These are phyloP conservation scores for Ichneumoninae sp. DNA, from an alignment of 2,888 invertebrate genomes.

Conservation along the genomic window DNA sequence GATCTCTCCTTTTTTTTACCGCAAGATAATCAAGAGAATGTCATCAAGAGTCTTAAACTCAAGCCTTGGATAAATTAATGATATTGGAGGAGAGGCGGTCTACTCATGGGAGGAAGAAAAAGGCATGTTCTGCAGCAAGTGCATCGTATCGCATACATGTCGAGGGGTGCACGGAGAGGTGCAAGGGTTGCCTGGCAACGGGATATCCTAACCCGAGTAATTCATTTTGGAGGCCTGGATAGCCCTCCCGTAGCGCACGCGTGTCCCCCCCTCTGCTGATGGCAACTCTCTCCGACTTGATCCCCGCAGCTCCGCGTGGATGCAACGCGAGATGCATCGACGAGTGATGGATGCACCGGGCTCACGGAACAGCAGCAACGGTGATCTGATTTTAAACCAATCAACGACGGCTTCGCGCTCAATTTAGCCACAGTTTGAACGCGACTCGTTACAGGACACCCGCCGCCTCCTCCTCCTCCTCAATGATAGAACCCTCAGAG, in stretches of 20 bases:
- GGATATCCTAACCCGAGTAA: constrained; percentile 74
- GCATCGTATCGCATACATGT: constrained; percentile 38
- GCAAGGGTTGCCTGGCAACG: constrained; percentile 76
- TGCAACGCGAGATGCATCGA: constrained; percentile 65
- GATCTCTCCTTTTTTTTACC: constrained; percentile 19
- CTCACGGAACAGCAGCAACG: constrained; percentile 73
- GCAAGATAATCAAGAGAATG: constrained; percentile 49
- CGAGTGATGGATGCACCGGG: constrained; percentile 74
- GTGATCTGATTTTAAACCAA: constrained; percentile 84
- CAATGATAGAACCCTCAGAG: constrained; percentile 10
- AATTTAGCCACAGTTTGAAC: constrained; percentile 82
- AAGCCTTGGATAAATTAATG: constrained; percentile 63
- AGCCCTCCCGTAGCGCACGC: constrained; percentile 57
- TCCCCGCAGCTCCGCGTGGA: constrained; percentile 68
- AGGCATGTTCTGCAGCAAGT: constrained; percentile 64
- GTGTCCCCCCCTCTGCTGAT: constrained; percentile 46
- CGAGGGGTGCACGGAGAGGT: constrained; percentile 59
- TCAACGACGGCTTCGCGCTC: constrained; percentile 83
- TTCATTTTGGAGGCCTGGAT: constrained; percentile 77
- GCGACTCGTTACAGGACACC: constrained; percentile 68
- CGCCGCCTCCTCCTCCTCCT: constrained; percentile 31
- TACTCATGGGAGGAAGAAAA: constrained; percentile 62
- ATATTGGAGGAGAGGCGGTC: constrained; percentile 1
- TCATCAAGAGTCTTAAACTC: constrained; percentile 61
- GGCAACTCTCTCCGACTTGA: constrained; percentile 56